These are phyloP conservation scores for Baryphthengus martii DNA, from an alignment of 2,113 vertebrate genomes.

Conservation along the genomic window DNA sequence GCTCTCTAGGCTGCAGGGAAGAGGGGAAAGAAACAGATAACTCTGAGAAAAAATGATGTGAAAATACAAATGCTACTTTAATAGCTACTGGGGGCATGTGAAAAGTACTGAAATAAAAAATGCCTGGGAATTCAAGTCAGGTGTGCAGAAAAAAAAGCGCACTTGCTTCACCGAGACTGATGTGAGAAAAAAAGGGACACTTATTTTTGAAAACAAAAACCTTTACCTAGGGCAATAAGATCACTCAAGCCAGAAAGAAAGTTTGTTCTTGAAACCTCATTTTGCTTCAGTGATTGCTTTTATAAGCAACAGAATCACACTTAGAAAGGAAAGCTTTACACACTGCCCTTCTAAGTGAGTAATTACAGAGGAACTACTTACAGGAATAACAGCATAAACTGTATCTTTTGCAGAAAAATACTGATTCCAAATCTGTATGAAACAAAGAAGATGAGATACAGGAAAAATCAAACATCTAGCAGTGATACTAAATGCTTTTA, in stretches of 20 bases:
- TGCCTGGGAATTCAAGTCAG: neutral
- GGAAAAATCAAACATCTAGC: neutral
- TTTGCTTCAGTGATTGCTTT: neutral
- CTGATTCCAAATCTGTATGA: slow-evolving; percentile 89
- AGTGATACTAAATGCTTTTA: neutral
- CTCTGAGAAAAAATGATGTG: neutral
- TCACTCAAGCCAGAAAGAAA: neutral
- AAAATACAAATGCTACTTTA: neutral
- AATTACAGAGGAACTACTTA: slow-evolving; percentile 73
- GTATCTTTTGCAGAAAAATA: slow-evolving; percentile 90
- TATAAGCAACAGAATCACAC: neutral
- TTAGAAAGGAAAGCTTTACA: neutral
- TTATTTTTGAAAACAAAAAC: neutral
- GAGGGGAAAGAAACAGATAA: neutral
- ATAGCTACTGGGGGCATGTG: neutral
- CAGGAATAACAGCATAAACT: slow-evolving; percentile 91
- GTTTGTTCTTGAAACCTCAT: neutral
- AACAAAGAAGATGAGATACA: slow-evolving; percentile 4
- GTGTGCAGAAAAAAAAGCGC: neutral
- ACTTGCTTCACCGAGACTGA: neutral
- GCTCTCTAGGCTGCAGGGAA: neutral
- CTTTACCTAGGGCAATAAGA: neutral
- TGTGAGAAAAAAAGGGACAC: neutral
- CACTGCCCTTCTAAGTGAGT: neutral
- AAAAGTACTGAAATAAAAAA: neutral